These are phyloP conservation scores for Eulithis prunata DNA, from an alignment of 2,888 invertebrate genomes.

Conservation along the genomic window DNA sequence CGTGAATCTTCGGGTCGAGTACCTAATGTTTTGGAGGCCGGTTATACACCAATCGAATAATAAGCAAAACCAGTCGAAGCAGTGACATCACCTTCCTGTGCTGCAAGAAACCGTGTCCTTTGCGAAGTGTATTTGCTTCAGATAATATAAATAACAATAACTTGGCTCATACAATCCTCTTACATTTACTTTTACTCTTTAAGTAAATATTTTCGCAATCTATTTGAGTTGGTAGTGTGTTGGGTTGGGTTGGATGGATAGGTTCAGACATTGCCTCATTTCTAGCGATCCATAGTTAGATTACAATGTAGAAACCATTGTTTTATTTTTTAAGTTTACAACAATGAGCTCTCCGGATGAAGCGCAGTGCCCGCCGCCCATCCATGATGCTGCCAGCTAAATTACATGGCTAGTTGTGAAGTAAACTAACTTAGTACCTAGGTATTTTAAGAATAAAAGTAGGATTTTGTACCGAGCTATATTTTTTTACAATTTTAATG, in stretches of 20 bases:
- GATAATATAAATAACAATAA: slow-evolving; percentile 15
- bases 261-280: slow-evolving; percentile 46
- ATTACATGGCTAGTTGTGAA: slow-evolving; percentile 27
- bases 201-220: neutral
- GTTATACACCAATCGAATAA: slow-evolving; percentile 72
- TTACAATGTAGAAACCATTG: slow-evolving; percentile 55
- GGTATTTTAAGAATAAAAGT: slow-evolving; percentile 5
- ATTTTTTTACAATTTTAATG: neutral
- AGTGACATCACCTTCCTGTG: slow-evolving; percentile 82
- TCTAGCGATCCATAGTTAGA: slow-evolving; percentile 43
- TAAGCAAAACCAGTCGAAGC: slow-evolving; percentile 78
- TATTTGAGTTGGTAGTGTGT: neutral
- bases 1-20: slow-evolving; percentile 50
- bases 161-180: neutral
- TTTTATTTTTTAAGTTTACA: slow-evolving; percentile 57
- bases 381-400: slow-evolving; percentile 31
- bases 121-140: slow-evolving; percentile 48
- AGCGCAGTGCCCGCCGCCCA: slow-evolving; percentile 42
- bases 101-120: slow-evolving; percentile 72
- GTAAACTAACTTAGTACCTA: slow-evolving; percentile 23
- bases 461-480: too few species aligned
- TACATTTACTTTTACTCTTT: neutral
- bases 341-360: slow-evolving; percentile 58
- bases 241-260: slow-evolving; percentile 16
- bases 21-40: slow-evolving; percentile 60